A percentile compares a stretch with the other conserved stretches of the same genome.
These are phyloP conservation scores for Sesia apiformis DNA, from an alignment of 2,888 invertebrate genomes.

Conservation along the genomic window DNA sequence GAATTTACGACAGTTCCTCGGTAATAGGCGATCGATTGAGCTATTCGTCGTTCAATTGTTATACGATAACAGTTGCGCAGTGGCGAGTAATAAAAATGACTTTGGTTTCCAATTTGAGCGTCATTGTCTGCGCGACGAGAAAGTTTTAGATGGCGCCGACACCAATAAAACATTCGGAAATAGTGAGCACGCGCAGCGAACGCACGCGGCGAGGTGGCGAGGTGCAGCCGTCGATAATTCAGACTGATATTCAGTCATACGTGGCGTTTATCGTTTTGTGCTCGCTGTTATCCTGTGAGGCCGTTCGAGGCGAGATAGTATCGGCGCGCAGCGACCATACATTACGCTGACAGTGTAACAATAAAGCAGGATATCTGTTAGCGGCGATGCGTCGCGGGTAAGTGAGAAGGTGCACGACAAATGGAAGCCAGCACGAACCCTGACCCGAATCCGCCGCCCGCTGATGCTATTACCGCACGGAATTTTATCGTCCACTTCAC, in stretches of 20 bases:
- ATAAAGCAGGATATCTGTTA: conserved; percentile 58
- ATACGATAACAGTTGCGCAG: conserved; percentile 20
- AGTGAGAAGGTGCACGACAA: conserved; percentile 32
- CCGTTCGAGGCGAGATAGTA: conserved; percentile 38
- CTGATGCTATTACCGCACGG: neutral
- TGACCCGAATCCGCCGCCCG: conserved; percentile 25
- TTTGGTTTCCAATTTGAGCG: conserved; percentile 65
- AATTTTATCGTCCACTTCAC: conserved; percentile 8
- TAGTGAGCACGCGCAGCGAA: conserved; percentile 36
- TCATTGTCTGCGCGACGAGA: conserved; percentile 68
- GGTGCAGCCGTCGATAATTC: conserved; percentile 30
- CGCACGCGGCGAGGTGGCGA: conserved; percentile 15
- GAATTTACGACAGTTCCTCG: conserved; percentile 59
- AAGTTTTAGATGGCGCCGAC: conserved; percentile 69
- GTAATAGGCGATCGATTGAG: conserved; percentile 46
- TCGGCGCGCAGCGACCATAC: conserved; percentile 44
- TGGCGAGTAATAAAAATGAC: conserved; percentile 58
- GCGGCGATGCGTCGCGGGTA: conserved; percentile 22
- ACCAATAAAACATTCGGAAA: conserved; percentile 48
- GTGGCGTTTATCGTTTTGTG: conserved; percentile 34
- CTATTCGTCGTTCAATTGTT: conserved; percentile 35
- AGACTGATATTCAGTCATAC: conserved; percentile 31
- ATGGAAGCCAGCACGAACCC: conserved; percentile 47
- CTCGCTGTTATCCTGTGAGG: conserved; percentile 39
- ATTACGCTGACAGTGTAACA: conserved; percentile 59